Evolutionary conservation across 2,797 vertebrate genomes (phyloP).

Genomic region (Clamator glandarius): DNA sequence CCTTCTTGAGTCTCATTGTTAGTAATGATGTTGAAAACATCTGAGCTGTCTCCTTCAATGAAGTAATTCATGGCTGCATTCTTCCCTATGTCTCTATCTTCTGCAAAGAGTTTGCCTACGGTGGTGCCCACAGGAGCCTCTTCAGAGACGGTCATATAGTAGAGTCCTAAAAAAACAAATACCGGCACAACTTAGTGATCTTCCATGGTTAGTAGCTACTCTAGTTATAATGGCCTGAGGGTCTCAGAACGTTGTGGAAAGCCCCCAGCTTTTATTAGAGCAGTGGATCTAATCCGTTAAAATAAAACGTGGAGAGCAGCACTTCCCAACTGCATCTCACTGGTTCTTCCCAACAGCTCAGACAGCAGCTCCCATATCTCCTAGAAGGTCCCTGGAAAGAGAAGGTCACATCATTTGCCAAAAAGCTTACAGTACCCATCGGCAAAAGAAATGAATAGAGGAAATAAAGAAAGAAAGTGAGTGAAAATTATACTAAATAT

Average conservation of each 20-base stretch:
- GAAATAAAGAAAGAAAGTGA: neutral
- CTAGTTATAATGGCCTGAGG: neutral
- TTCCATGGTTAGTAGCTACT: neutral
- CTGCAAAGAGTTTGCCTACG: slow-evolving; percentile 87
- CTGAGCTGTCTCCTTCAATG: slow-evolving; percentile 83
- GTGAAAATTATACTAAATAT: neutral
- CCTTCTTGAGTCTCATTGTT: slow-evolving; percentile 90
- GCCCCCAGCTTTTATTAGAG: neutral
- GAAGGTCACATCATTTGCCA: neutral
- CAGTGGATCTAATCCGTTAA: neutral
- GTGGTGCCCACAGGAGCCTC: slow-evolving; percentile 82
- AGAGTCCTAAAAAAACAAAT: slow-evolving; percentile 80
- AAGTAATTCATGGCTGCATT: slow-evolving; percentile 92
- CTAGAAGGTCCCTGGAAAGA: neutral
- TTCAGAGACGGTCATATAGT: slow-evolving; percentile 88
- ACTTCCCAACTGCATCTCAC: neutral
- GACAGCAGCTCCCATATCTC: neutral
- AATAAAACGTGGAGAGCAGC: neutral
- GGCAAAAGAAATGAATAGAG: neutral
- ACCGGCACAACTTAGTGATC: neutral
- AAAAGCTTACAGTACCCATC: neutral
- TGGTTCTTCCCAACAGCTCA: neutral
- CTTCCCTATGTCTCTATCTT: slow-evolving; percentile 86
- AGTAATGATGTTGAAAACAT: slow-evolving; percentile 85
- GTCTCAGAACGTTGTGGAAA: neutral